Conservation (phyloP, 2,888 invertebrate genomes). For the Quadroppia sp. region DNA sequence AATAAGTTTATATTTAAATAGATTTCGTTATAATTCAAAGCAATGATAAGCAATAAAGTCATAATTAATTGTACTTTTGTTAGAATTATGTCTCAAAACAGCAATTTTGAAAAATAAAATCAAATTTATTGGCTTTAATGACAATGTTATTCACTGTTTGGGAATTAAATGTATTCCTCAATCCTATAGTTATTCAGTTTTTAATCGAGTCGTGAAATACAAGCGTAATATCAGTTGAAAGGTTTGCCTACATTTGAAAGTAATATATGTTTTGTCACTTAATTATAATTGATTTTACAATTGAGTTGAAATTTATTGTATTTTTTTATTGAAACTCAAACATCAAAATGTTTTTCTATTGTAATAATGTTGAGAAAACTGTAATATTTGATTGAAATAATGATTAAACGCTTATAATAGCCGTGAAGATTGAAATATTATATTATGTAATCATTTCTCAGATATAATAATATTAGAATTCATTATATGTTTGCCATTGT, state of each 20-base stretch:
- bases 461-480: too few species aligned
- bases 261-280: not conserved
- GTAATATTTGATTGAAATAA: too few species aligned
- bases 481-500: too few species aligned
- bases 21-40: not conserved
- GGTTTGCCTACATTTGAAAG: not conserved
- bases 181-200: not conserved
- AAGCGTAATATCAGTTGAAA: not conserved
- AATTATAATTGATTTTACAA: constrained; percentile 3
- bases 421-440: too few species aligned
- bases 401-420: too few species aligned
- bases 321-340: not conserved
- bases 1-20: not conserved
- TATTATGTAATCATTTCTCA: too few species aligned
- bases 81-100: not conserved
- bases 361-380: too few species aligned
- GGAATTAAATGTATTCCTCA: not conserved
- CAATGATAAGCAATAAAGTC: not conserved
- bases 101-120: not conserved
- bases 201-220: not conserved
- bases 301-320: not conserved
- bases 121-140: constrained; percentile 17
- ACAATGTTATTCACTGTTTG: constrained; percentile 4
- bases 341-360: not conserved
- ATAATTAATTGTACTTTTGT: constrained; percentile 1